Conservation (phyloP, 2,113 vertebrate genomes). For the Tychaedon coryphoeus region DNA sequence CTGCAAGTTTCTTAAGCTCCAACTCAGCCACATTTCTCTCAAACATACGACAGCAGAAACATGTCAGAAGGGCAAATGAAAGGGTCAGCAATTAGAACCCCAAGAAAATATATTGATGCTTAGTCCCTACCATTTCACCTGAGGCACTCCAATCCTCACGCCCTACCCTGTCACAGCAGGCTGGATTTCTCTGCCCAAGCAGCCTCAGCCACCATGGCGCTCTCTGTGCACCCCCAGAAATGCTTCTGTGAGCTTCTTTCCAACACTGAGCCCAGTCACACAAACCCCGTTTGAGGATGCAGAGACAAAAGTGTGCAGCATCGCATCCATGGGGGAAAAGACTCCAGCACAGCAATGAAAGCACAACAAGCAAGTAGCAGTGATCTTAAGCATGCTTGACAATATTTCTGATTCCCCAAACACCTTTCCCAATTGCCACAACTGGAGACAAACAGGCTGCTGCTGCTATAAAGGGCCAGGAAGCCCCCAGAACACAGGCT, state of each 20-base stretch:
- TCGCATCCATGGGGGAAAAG: accelerated
- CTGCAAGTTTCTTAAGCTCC: not conserved
- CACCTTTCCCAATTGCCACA: not conserved
- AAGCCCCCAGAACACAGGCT: not conserved
- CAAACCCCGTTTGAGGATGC: not conserved
- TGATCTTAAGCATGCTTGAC: not conserved
- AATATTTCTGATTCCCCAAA: not conserved
- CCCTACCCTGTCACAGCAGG: not conserved
- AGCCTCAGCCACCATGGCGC: not conserved
- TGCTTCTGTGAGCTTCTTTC: not conserved
- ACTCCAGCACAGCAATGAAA: not conserved
- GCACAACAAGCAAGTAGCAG: not conserved
- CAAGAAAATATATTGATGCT: not conserved
- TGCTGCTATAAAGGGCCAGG: not conserved
- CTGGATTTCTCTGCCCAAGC: not conserved
- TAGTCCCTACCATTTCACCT: not conserved
- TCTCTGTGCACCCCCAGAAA: not conserved
- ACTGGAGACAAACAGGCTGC: not conserved
- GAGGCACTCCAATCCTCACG: not conserved
- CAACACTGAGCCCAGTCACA: not conserved
- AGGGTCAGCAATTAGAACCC: not conserved
- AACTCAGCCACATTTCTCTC: not conserved
- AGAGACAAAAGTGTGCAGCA: not conserved
- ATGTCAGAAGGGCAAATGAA: not conserved
- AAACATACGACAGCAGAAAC: not conserved